phyloP scores from a whole-genome alignment of 2,797 vertebrate species.

The Sebastes melanostomus region DNA sequence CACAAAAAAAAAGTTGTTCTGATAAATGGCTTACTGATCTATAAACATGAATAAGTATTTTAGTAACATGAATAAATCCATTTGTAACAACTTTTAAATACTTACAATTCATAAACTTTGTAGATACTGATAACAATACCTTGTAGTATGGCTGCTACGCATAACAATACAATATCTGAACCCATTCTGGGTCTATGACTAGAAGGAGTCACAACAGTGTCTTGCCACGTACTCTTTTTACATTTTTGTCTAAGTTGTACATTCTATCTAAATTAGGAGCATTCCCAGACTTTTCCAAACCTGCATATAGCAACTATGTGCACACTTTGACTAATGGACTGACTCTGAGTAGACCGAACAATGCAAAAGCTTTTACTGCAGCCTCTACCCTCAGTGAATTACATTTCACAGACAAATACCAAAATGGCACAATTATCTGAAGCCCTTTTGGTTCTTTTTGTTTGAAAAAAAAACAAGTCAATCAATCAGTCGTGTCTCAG shows the following conservation, averaged over 20 bases:
- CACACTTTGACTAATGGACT: not conserved
- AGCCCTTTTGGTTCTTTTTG: not conserved
- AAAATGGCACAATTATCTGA: conserved; percentile 18
- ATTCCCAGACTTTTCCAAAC: not conserved
- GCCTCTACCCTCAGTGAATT: not conserved
- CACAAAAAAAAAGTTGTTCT: not conserved
- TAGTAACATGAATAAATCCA: not conserved
- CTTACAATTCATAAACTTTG: rapidly evolving
- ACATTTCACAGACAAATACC: not conserved
- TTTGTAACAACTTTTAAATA: not conserved
- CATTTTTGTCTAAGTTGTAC: not conserved
- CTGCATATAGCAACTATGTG: not conserved
- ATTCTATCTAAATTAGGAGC: not conserved
- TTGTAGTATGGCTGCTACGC: not conserved
- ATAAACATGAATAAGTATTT: not conserved
- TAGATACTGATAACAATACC: too few species aligned
- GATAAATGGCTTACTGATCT: not conserved
- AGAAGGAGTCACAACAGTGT: not conserved
- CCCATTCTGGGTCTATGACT: not conserved
- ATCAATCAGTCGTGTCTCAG: conserved; percentile 15
- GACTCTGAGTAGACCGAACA: not conserved
- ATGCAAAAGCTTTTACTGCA: not conserved
- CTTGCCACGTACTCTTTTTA: not conserved
- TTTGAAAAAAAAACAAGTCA: not conserved
- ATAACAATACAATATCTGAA: not conserved